Base-by-base conservation (phyloP, 2,888 invertebrate genomes). In the Amorpha juglandis region DNA sequence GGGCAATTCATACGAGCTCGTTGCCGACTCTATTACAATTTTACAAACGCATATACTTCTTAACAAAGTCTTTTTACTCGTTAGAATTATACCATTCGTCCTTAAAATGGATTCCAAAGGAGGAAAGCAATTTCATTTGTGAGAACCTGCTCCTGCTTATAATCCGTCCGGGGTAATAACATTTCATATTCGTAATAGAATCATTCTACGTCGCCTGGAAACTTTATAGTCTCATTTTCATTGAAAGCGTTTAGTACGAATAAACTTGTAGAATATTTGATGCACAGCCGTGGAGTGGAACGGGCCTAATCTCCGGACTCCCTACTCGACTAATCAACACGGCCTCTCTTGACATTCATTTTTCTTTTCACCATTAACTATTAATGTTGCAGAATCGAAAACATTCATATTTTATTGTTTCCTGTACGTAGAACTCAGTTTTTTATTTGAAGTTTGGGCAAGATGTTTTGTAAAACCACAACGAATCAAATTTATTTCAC, bases 161-260 rank as follows among this genome's bases (percentile, higher is more conserved):
- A 93, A 92, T 93, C 91, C 92, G 89, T 92, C 91, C 91, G 83
- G 90, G 87, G 91, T 92, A 93, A 92, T 93, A 93, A 90, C 92
- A 91, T 93, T 93, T 92, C 93, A 93, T 92, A 92, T 92, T 93
- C 92, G 90, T 92, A 93, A 93, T 92, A 91, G 91, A 92, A 92
- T 92, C 92, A 92, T 90, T 92, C 87, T 87, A 88, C 90, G 91
- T 91, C 92, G 90, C 89, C 82, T 84, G 86, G 90, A 89, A 91
- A 92, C 87, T 92, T 93, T 92, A 93, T 92, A 91, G 91, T 92
- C 92, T 91, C 91, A 90, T 92, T 92, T 92, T 92, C 92, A 92
- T 92, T 90, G 91, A 84, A 88, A 92, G 88, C 91, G 91, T 91
- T 92, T 92, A 92, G 91, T 90, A 89, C 84, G 85, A 87, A 90